Base-by-base conservation (phyloP, 2,888 invertebrate species). In the Prosopocoilus inquinatus region DNA sequence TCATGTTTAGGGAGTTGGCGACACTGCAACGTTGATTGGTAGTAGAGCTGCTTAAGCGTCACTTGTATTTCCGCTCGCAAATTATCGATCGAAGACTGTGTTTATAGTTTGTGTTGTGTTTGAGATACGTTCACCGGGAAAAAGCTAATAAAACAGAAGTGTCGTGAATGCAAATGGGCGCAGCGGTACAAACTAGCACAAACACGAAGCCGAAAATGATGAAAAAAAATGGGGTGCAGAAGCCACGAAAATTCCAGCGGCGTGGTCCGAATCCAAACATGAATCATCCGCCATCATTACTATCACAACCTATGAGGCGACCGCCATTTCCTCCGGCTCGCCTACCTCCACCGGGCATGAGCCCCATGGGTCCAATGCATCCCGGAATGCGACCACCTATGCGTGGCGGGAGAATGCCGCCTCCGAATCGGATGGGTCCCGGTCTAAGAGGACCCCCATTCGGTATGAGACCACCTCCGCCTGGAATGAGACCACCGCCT, bases 331-430 rank as follows among this genome's bases (percentile, higher is more conserved):
- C 64, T 28, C 64, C 66, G 38, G 64, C 57, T 20, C 48, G 62
- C 39, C 34, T 59, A 41, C 62, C 62, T 35, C 72, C 68, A 4
- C 69, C 70, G 13, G 68, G 71, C 9, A 67, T 70, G 67, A 59
- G 70, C 44, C 73, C 71, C 1, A 65, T 66, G 63, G 63, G 64
- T 5, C 62, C 63, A 43, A 50, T 55, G 13, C 64, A 61, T 2
- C 66, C 65, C 47, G 65, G 66, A 35, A 67, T 72, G 67, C 63
- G 70, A 33, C 71, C 70, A 15, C 70, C 62, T 7, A 61, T 64
- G 61, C 53, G 64, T 7, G 61, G 63, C 32, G 20, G 20, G 20
- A 28, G 20, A 28, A 58, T 59, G 45, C 57, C 59, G 39, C 62
- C 59, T 7, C 59, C 60, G 53, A 60, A 59, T 46, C 60, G 60